Evolutionary conservation across 1,140 invertebrate genomes (phyloP), one percentile per base, ranked within the genome.

Genomic region (Luehdorfia chinensis): DNA sequence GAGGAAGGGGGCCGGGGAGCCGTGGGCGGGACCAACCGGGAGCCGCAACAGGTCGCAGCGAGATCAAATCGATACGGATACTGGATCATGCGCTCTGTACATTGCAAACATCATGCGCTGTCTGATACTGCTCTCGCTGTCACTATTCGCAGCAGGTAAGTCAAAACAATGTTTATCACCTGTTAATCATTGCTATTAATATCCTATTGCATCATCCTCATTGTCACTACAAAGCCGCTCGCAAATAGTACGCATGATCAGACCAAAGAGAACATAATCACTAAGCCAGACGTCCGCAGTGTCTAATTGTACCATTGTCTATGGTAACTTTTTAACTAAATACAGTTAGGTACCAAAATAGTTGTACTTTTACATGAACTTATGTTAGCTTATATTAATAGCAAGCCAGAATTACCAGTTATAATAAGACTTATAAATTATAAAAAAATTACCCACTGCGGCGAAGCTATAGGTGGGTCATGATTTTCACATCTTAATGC

Each of bases 61-160:
- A 66, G 61, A 62, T 50, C 39, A 50, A 66, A 80, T 85, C 81
- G 66, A 83, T 85, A 83, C 37, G 58, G 71, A 83, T 52, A 70
- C 78, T 80, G 78, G 51, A 47, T 46, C 71, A 75, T 85, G 81
- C 81, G 81, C 75, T 14, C 14, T 55, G 23, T 37, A 46, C 57
- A 63, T 48, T 59, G 49, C 59, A 50, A 58, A 62, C 74, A 76
- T 33, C 72, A 84, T 85, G 81, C 68, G 74, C 66, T 62, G 64
- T 62, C 61, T 77, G 50, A 55, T 84, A 51, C 63, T 77, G 27
- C 58, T 85, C 66, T 63, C 66, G 58, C 62, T 83, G 54, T 66
- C 70, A 67, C 62, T 83, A 44, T 51, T 81, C 34, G 55, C 56
- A 30, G 54, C 69, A 74, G 78, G 81, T 85, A 80, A 45, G 81